A percentile compares a stretch with the other conserved stretches of the same genome.
Conservation (phyloP, 1,140 invertebrate genomes). For the Uloborus diversus region DNA sequence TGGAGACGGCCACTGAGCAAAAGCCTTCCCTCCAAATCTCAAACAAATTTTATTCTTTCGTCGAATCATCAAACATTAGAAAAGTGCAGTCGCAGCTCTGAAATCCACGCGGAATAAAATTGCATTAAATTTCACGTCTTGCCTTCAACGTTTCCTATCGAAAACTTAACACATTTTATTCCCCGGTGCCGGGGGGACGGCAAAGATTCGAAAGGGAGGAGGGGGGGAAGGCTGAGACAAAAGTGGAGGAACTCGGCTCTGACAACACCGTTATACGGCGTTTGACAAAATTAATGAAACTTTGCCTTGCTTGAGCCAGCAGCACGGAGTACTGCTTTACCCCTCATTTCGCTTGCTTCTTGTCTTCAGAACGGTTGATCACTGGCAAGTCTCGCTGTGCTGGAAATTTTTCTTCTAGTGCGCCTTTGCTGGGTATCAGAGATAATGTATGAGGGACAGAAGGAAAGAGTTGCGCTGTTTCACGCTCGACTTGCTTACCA, state of each 20-base stretch:
- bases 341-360: constrained; percentile 46
- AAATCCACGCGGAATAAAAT: constrained; percentile 44
- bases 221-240: not conserved
- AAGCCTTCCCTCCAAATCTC: not conserved
- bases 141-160: constrained; percentile 39
- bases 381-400: constrained; percentile 25
- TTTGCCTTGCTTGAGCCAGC: constrained; percentile 17
- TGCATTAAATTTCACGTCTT: constrained; percentile 50
- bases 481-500: constrained; percentile 40
- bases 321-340: constrained; percentile 33
- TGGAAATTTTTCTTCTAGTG: constrained; percentile 45
- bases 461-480: constrained; percentile 42
- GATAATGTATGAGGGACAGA: constrained; percentile 34
- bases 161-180: constrained; percentile 50
- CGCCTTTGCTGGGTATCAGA: constrained; percentile 6
- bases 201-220: not conserved
- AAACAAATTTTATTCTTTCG: constrained; percentile 52
- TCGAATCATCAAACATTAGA: constrained; percentile 50
- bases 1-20: too few relatives aligned
- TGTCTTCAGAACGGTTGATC: constrained; percentile 46
- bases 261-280: constrained; percentile 52
- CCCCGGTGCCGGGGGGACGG: constrained; percentile 16
- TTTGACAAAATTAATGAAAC: constrained; percentile 56
- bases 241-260: not conserved
- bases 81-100: not conserved